Evolutionary conservation across 2,113 vertebrate genomes (phyloP).

Genomic region (Odocoileus hemionus): DNA sequence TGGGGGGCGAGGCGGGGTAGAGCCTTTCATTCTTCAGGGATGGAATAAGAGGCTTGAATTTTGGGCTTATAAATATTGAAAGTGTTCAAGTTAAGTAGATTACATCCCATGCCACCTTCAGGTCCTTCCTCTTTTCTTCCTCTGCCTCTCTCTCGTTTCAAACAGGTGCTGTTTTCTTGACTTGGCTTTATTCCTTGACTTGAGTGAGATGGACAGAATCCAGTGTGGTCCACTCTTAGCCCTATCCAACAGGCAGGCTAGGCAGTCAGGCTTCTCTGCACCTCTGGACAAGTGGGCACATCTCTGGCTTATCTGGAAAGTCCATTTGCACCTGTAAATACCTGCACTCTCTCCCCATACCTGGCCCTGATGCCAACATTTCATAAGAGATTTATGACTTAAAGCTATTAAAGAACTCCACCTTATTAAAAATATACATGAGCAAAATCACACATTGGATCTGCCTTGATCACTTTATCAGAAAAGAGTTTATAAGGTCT

Average conservation of each 20-base stretch:
- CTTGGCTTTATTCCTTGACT: neutral
- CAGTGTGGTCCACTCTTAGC: neutral
- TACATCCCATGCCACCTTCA: neutral
- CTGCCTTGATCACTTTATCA: neutral
- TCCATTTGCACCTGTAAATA: neutral
- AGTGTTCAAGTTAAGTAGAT: neutral
- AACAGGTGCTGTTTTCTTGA: neutral
- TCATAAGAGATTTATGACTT: neutral
- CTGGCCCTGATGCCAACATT: neutral
- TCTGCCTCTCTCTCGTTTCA: neutral
- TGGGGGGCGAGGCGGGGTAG: neutral
- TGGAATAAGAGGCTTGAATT: neutral
- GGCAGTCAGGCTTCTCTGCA: neutral
- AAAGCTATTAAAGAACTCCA: neutral
- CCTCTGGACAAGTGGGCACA: neutral
- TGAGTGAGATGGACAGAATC: neutral
- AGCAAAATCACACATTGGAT: neutral
- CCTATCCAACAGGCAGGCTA: rapidly evolving
- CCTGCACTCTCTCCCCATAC: neutral
- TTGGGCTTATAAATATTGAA: slow-evolving; percentile 29
- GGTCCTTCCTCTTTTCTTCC: neutral
- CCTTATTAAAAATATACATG: neutral
- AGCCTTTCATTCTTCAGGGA: neutral
- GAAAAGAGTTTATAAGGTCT: neutral
- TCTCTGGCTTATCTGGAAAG: neutral